A percentile compares a stretch with the other conserved stretches of the same genome.
Conservation (phyloP, 2,888 invertebrate genomes). For the Pilophorus perplexus region DNA sequence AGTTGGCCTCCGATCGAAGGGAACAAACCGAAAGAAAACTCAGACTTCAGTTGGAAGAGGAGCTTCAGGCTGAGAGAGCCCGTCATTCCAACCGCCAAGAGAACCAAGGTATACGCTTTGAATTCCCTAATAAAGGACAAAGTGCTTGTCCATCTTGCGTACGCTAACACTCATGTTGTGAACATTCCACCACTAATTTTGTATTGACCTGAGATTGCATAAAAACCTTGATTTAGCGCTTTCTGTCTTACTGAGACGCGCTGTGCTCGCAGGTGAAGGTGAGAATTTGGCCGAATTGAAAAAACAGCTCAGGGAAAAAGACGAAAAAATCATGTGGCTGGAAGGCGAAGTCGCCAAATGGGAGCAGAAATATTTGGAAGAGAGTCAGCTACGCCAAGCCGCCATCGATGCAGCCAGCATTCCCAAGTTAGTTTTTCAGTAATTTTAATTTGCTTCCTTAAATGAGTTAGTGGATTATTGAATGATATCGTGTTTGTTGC, state of each 20-base stretch:
- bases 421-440: conserved; percentile 59
- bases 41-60: conserved; percentile 78
- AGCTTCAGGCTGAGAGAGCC: conserved; percentile 64
- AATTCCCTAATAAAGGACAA: too few relatives aligned
- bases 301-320: conserved; percentile 64
- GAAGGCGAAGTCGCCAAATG: conserved; percentile 81
- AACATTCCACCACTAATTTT: too few relatives aligned
- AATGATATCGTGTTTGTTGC: neutral
- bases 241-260: neutral
- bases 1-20: conserved; percentile 78
- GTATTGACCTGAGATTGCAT: too few relatives aligned
- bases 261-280: conserved; percentile 48
- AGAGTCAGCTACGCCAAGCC: conserved; percentile 73
- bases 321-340: conserved; percentile 68
- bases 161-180: too few relatives aligned
- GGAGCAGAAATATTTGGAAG: conserved; percentile 82
- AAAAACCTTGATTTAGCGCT: neutral
- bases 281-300: conserved; percentile 58
- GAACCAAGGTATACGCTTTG: conserved; percentile 41
- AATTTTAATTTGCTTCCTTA: neutral
- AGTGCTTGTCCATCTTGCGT: neutral
- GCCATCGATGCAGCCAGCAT: conserved; percentile 77
- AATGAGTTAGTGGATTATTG: neutral
- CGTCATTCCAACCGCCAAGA: conserved; percentile 43
- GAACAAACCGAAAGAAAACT: conserved; percentile 83